A percentile compares a stretch with the other conserved stretches of the same genome.
phyloP scores from a whole-genome alignment of 1,140 invertebrate species.

The Macrotrachela quadricornifera region DNA sequence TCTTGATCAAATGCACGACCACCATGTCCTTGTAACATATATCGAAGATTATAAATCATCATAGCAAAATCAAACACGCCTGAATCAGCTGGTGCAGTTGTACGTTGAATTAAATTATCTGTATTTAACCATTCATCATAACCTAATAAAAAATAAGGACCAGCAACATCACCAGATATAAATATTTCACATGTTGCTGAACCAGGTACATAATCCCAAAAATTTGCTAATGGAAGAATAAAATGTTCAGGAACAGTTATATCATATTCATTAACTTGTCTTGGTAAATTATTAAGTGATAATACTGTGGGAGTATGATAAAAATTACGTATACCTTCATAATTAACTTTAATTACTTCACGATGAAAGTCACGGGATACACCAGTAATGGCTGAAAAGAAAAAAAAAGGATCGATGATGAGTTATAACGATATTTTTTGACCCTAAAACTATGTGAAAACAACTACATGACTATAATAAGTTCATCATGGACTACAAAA shows the following conservation, averaged over 20 bases:
- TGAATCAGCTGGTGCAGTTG: slow-evolving; percentile 62
- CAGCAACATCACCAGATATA: slow-evolving; percentile 58
- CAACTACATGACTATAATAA: no score
- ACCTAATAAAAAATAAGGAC: slow-evolving; percentile 50
- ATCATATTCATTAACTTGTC: slow-evolving; percentile 80
- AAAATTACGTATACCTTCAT: slow-evolving; percentile 74
- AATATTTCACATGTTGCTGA: slow-evolving; percentile 59
- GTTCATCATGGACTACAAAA: no score
- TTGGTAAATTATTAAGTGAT: slow-evolving; percentile 69
- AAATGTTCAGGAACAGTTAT: slow-evolving; percentile 75
- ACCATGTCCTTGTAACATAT: slow-evolving; percentile 42
- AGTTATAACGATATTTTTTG: no score
- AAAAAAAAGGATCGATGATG: background rate
- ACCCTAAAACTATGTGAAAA: no score
- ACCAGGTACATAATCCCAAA: slow-evolving; percentile 76
- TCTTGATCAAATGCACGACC: slow-evolving; percentile 1
- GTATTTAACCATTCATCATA: slow-evolving; percentile 16
- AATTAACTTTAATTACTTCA: slow-evolving; percentile 27
- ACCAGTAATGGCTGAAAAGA: background rate
- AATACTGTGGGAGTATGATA: slow-evolving; percentile 70
- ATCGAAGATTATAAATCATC: slow-evolving; percentile 68
- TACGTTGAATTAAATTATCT: slow-evolving; percentile 19
- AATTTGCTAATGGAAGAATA: slow-evolving; percentile 61
- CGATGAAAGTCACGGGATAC: background rate
- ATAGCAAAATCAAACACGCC: slow-evolving; percentile 84